Conservation (phyloP, 2,113 vertebrate species). For the Microcebus ravelobensis region DNA sequence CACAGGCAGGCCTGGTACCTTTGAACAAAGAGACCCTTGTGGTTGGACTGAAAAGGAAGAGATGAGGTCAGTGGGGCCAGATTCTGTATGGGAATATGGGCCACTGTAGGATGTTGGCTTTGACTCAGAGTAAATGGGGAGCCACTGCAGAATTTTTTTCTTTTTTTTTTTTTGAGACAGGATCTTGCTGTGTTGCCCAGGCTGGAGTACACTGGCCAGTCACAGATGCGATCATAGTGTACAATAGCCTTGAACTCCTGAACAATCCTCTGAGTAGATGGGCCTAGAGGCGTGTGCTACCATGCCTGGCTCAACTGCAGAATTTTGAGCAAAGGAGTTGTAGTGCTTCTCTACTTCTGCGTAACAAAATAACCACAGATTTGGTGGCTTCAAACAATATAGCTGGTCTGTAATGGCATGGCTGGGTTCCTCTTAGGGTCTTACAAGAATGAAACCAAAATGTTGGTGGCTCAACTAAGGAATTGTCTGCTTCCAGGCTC, state of each 20-base stretch:
- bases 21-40: rapidly evolving
- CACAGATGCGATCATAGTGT: not conserved
- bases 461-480: rapidly evolving
- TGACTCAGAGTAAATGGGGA: not conserved
- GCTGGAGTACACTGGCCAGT: not conserved
- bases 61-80: not conserved
- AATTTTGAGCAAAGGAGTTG: too few species aligned
- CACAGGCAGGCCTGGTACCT: rapidly evolving
- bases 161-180: not conserved
- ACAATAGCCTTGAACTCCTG: not conserved
- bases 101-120: not conserved
- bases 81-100: rapidly evolving
- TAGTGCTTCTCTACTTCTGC: not conserved
- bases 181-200: not conserved
- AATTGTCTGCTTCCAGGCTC: not conserved
- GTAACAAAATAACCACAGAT: not conserved
- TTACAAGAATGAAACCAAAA: not conserved
- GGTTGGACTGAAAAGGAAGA: rapidly evolving
- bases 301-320: not conserved
- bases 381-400: not conserved
- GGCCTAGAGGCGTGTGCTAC: not conserved
- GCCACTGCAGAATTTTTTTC: not conserved
- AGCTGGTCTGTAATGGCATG: not conserved
- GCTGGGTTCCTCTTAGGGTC: not conserved
- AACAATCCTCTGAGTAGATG: not conserved